Conservation (phyloP, 1,140 invertebrate species). For the Drosophila rufa region DNA sequence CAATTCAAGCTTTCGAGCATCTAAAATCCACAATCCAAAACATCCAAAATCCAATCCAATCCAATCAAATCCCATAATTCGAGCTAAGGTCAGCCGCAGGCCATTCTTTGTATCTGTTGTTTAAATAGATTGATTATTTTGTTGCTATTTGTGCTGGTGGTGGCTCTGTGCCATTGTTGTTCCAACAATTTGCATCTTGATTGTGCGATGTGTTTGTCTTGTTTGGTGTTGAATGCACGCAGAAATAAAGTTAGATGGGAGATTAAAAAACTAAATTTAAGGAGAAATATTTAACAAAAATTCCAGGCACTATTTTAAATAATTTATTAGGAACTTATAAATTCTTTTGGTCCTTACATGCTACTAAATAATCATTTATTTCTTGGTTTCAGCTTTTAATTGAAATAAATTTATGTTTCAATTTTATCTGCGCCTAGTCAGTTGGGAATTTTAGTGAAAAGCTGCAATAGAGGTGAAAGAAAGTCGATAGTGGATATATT, state of each 20-base stretch:
- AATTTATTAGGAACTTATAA: no score
- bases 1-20: slow-evolving; percentile 20
- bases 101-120: slow-evolving; percentile 56
- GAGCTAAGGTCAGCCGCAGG: slow-evolving; percentile 69
- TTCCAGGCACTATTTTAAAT: no score
- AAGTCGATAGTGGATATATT: background rate
- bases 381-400: no score
- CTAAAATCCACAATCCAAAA: slow-evolving; percentile 1
- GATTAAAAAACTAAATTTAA: background rate
- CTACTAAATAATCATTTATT: no score
- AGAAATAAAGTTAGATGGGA: slow-evolving; percentile 2
- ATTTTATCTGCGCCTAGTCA: no score
- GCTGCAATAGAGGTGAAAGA: no score
- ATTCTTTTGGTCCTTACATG: no score
- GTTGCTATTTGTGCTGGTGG: slow-evolving; percentile 44
- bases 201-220: slow-evolving; percentile 48
- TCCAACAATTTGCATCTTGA: slow-evolving; percentile 76
- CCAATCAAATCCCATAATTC: slow-evolving; percentile 59
- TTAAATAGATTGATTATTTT: slow-evolving; percentile 78
- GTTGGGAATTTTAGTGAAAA: no score
- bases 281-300: no score
- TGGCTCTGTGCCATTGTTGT: slow-evolving; percentile 62
- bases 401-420: no score
- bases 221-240: slow-evolving; percentile 7
- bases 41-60: slow-evolving; percentile 38